Conservation (phyloP, 92 coral and sea anemone species). For the Montipora capitata region DNA sequence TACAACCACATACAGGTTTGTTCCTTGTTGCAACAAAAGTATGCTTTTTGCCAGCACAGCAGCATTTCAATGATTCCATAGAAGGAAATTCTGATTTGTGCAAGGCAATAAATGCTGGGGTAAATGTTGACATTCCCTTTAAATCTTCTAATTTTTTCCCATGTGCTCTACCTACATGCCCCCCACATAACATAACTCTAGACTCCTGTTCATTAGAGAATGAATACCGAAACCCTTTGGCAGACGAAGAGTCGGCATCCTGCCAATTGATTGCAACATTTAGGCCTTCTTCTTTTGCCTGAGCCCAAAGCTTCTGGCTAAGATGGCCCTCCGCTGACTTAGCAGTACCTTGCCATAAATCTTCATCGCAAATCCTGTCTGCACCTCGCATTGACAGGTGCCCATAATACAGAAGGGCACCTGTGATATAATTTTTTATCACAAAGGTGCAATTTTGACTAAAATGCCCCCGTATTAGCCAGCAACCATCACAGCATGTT, state of each 20-base stretch:
- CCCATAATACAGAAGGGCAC: conserved; percentile 71
- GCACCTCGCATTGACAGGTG: conserved; percentile 68
- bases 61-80: conserved; percentile 56
- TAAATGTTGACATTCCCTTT: conserved; percentile 41
- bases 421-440: conserved; percentile 28
- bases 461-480: too few relatives aligned
- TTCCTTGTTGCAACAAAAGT: conserved; percentile 35
- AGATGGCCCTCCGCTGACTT: conserved; percentile 79
- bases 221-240: conserved; percentile 21
- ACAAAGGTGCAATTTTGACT: conserved; percentile 52
- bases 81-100: conserved; percentile 59
- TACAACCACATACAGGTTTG: conserved; percentile 72
- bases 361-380: too few relatives aligned
- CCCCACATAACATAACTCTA: conserved; percentile 36
- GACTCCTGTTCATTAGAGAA: conserved; percentile 16
- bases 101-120: conserved; percentile 57
- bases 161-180: conserved; percentile 75
- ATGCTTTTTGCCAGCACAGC: conserved; percentile 65
- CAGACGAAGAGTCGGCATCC: conserved; percentile 74
- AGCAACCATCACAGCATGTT: too few relatives aligned
- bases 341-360: conserved; percentile 72
- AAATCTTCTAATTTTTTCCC: conserved; percentile 72
- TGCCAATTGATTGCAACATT: conserved; percentile 67
- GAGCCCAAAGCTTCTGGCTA: conserved; percentile 39
- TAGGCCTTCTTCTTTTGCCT: conserved; percentile 65